These are phyloP conservation scores for Lerista edwardsae DNA, from an alignment of 2,797 vertebrate species.

Conservation along the genomic window DNA sequence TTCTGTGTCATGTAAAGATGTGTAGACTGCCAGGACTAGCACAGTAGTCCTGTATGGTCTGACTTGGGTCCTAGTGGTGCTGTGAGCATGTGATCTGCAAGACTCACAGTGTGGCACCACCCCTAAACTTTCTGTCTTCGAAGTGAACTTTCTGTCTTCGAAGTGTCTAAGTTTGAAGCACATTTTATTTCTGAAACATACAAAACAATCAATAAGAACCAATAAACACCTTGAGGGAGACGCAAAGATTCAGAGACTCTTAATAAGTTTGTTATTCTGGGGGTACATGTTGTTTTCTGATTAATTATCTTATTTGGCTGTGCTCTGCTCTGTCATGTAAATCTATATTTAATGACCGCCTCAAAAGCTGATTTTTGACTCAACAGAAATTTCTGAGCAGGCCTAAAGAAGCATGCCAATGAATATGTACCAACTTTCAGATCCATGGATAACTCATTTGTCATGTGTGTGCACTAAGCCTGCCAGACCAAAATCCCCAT, in stretches of 20 bases:
- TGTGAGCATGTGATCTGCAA: no score
- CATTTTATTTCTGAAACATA: no score
- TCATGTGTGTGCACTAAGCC: slow-evolving; percentile 43
- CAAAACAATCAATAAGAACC: no score
- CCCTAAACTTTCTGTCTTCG: background rate
- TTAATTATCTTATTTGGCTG: slow-evolving; percentile 18
- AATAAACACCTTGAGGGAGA: no score
- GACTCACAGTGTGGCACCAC: no score
- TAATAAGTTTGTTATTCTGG: background rate
- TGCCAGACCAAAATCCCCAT: slow-evolving; percentile 53
- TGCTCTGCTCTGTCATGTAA: slow-evolving; percentile 4
- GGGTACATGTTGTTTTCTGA: slow-evolving; percentile 16
- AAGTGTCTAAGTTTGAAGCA: no score
- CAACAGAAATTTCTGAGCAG: slow-evolving; percentile 31
- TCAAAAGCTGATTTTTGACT: slow-evolving; percentile 29
- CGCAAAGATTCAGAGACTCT: background rate
- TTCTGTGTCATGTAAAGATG: no score
- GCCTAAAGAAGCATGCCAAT: background rate
- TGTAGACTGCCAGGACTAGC: no score
- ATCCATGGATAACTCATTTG: slow-evolving; percentile 60
- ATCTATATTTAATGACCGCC: slow-evolving; percentile 47
- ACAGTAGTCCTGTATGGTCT: no score
- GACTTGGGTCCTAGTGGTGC: no score
- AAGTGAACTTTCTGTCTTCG: background rate
- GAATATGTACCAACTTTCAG: slow-evolving; percentile 44